Evolutionary conservation across 2,113 vertebrate genomes (phyloP), one percentile per base, ranked within the genome.

Genomic region (Labeo rohita): DNA sequence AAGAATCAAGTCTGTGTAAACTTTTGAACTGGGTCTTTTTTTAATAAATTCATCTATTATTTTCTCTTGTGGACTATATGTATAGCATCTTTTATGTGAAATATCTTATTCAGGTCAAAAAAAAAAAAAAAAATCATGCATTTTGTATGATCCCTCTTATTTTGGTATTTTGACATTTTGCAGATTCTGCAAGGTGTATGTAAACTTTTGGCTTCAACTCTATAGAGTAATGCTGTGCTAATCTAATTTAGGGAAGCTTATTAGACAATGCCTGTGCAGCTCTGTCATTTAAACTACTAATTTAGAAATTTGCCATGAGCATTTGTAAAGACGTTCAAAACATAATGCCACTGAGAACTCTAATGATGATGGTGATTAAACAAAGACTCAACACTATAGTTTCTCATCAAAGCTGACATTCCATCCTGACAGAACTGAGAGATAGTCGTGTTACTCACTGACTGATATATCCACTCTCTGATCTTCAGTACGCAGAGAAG

Each of bases 311-410:
- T 63, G 12, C 78, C 36, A 23, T n/a, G 11, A 80, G 59, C 7
- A 1, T 2, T 39, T 63, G 56, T 63, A 28, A 36, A 45, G 36
- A 8, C 18, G 45, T 63, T 28, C n/a, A 34, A 76, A 45, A 36
- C 47, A 50, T 47, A 56, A 34, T 23, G 18, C 16, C 56, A 63
- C 28, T 15, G 4, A 21, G 23, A 54, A 50, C n/a, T 76, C 18
- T 47, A n/a, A 80, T 47, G 66, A 68, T 73, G 56, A 87, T 49
- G 21, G 54, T 36, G 9, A 80, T 87, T 43, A 84, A 73, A 80
- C 68, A 43, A 74, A 28, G 83, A 65, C 21, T 49, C 8, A 12
- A 52, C 28, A 70, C 18, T 15, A 34, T 54, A 45, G 82, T 8
- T 43, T 45, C 68, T 84, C 36, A 59, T 84, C 82, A 84, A 73